phyloP scores from a whole-genome alignment of 37 sponge, comb jelly and placozoan genomes.

The Ianthella basta region DNA sequence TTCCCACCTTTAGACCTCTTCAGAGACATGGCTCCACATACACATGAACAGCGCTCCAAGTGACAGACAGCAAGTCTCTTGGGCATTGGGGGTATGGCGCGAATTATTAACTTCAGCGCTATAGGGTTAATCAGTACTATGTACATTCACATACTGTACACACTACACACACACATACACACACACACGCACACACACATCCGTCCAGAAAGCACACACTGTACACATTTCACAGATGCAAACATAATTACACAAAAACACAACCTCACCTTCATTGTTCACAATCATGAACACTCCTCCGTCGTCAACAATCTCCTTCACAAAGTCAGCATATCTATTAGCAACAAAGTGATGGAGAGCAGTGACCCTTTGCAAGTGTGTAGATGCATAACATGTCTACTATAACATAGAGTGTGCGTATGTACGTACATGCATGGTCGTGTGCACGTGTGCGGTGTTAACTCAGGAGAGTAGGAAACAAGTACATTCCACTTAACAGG shows the following conservation, averaged over 20 bases:
- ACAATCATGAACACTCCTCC: slow-evolving; percentile 62
- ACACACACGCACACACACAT: too few species aligned
- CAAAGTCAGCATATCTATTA: slow-evolving; percentile 69
- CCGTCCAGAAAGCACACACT: neutral
- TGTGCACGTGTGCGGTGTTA: neutral
- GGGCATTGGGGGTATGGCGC: too few species aligned
- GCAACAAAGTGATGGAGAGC: slow-evolving; percentile 84
- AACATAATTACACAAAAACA: neutral
- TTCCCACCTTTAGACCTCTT: too few species aligned
- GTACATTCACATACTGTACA: neutral
- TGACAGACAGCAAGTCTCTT: too few species aligned
- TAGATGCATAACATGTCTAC: neutral
- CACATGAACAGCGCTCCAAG: too few species aligned
- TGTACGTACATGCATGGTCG: neutral
- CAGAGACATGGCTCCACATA: too few species aligned
- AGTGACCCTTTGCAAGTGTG: slow-evolving; percentile 47
- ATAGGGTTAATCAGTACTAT: too few species aligned
- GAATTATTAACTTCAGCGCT: too few species aligned
- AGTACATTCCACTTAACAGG: too few species aligned
- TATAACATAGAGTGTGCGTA: neutral
- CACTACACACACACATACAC: slow-evolving; percentile 1
- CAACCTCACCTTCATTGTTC: slow-evolving; percentile 60
- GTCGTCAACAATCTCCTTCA: slow-evolving; percentile 76
- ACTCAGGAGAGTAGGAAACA: neutral
- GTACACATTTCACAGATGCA: neutral